Percentiles rank a stretch among this genome's conserved stretches.
Evolutionary conservation across 2,113 vertebrate genomes (phyloP).

Genomic region (Tiliqua scincoides): DNA sequence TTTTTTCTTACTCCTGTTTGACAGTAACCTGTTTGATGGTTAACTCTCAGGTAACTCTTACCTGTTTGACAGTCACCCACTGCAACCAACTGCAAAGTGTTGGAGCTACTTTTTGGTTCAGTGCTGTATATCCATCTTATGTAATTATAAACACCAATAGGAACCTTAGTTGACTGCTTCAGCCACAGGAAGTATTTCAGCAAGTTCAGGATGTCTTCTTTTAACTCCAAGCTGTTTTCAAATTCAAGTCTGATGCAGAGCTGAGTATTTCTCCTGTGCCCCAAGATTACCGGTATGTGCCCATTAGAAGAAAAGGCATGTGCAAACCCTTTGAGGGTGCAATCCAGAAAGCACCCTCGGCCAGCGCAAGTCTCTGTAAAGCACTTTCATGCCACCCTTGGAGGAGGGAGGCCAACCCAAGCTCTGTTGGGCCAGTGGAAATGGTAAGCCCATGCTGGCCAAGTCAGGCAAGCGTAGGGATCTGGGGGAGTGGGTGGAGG

Average conservation of each 20-base stretch:
- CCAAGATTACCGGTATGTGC: not conserved
- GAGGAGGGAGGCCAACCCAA: too few relatives aligned
- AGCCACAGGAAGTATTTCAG: not conserved
- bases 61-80: too few relatives aligned
- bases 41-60: too few relatives aligned
- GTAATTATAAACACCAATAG: not conserved
- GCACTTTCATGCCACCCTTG: too few relatives aligned
- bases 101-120: not conserved
- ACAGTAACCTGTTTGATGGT: too few relatives aligned
- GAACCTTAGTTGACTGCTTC: not conserved
- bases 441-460: too few relatives aligned
- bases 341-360: too few relatives aligned
- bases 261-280: not conserved
- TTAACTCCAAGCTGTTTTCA: not conserved
- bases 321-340: too few relatives aligned
- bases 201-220: not conserved
- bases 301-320: not conserved
- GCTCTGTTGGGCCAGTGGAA: too few relatives aligned
- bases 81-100: not conserved
- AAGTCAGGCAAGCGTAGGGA: too few relatives aligned
- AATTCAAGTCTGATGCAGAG: not conserved
- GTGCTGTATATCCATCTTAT: not conserved
- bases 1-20: not conserved
- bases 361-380: too few relatives aligned
- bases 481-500: too few relatives aligned